A percentile compares a stretch with the other conserved stretches of the same genome.
phyloP scores from a whole-genome alignment of 2,888 invertebrate genomes.

The Thymelicus acteon region DNA sequence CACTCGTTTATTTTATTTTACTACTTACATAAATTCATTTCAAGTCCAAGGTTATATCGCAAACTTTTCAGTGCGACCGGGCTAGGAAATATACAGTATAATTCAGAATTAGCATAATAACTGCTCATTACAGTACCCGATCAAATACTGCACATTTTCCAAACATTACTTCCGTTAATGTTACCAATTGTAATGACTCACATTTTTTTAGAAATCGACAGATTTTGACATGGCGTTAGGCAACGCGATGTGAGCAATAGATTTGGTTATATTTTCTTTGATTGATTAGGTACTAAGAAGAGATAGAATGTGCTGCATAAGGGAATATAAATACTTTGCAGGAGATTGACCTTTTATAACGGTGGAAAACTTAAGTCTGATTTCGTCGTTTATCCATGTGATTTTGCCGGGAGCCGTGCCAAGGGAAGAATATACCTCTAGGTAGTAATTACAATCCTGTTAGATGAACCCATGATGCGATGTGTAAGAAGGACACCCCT shows the following conservation, averaged over 20 bases:
- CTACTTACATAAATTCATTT: too few species aligned
- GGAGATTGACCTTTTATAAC: neutral
- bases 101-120: neutral
- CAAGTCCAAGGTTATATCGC: too few species aligned
- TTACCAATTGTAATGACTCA: constrained; percentile 10
- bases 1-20: too few species aligned
- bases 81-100: too few species aligned
- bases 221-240: constrained; percentile 6
- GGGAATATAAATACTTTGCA: neutral
- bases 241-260: neutral
- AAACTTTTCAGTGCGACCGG: too few species aligned
- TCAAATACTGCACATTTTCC: constrained; percentile 20
- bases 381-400: neutral
- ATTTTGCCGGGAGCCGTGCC: neutral
- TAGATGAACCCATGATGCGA: too few species aligned
- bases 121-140: neutral
- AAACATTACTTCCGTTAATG: constrained; percentile 13
- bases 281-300: neutral
- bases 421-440: too few species aligned
- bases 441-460: too few species aligned
- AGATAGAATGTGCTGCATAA: neutral
- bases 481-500: too few species aligned
- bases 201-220: constrained; percentile 12
- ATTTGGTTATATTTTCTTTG: neutral
- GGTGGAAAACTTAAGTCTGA: neutral